These are phyloP conservation scores for Chrysina gloriosa DNA, from an alignment of 2,888 invertebrate genomes.

Conservation along the genomic window DNA sequence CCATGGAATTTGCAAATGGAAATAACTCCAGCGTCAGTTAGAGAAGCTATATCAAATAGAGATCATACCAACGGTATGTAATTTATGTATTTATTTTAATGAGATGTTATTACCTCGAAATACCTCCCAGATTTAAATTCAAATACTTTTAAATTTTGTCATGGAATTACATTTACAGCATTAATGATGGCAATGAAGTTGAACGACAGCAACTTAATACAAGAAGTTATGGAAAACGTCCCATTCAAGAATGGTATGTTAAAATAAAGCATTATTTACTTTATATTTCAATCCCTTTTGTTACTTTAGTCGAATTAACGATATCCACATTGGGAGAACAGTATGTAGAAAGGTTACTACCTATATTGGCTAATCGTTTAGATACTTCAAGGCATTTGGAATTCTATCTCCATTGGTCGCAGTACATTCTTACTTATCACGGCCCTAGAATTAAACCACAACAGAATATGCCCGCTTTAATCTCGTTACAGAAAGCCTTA, in stretches of 20 bases:
- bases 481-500: constrained; percentile 83
- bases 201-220: constrained; percentile 81
- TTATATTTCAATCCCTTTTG: constrained; percentile 17
- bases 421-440: constrained; percentile 74
- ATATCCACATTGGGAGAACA: constrained; percentile 76
- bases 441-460: constrained; percentile 69
- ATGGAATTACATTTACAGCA: constrained; percentile 67
- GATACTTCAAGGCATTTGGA: constrained; percentile 87
- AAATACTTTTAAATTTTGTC: neutral
- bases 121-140: no score
- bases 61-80: constrained; percentile 73
- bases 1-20: constrained; percentile 89
- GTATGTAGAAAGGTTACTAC: constrained; percentile 80
- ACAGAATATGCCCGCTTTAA: constrained; percentile 74
- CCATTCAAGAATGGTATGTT: constrained; percentile 80
- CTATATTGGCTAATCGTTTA: constrained; percentile 77
- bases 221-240: constrained; percentile 84
- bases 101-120: no score
- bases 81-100: neutral
- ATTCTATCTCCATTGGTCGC: constrained; percentile 87
- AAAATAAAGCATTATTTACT: constrained; percentile 29
- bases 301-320: constrained; percentile 80
- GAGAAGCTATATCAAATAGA: constrained; percentile 68
- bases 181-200: constrained; percentile 87
- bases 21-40: constrained; percentile 82